phyloP scores from a whole-genome alignment of 1,140 invertebrate genomes.

The Chelonus insularis region DNA sequence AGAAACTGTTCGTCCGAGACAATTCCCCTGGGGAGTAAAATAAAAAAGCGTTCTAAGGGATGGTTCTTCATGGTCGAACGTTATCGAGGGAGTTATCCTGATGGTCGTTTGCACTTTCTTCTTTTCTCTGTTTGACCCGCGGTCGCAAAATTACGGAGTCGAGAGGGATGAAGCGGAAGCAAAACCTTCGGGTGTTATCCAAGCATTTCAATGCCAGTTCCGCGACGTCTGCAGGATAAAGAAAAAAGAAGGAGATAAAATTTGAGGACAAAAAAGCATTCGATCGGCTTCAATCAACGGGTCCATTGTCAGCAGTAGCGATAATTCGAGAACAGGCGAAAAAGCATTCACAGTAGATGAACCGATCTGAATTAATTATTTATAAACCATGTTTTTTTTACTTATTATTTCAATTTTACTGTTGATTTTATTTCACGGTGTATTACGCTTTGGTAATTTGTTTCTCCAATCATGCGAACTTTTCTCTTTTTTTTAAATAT shows the following conservation, averaged over 20 bases:
- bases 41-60: constrained; percentile 1
- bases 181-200: constrained; percentile 47
- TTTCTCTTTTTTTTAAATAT: neutral
- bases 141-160: constrained; percentile 54
- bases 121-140: constrained; percentile 45
- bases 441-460: neutral
- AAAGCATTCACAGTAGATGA: constrained; percentile 6
- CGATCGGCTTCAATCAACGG: constrained; percentile 32
- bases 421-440: neutral
- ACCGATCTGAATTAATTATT: constrained; percentile 27
- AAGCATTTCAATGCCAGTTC: constrained; percentile 41
- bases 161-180: constrained; percentile 49
- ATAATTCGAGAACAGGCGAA: constrained; percentile 26
- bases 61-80: neutral
- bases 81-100: neutral
- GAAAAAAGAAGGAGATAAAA: constrained; percentile 12
- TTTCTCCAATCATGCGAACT: neutral
- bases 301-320: constrained; percentile 30
- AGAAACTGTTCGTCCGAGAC: constrained; percentile 31
- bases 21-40: constrained; percentile 10
- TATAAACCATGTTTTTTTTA: constrained; percentile 17
- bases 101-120: constrained; percentile 8
- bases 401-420: neutral
- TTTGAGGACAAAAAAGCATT: constrained; percentile 26
- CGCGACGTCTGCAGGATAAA: constrained; percentile 29